A percentile compares a stretch with the other conserved stretches of the same genome.
phyloP scores from a whole-genome alignment of 1,140 invertebrate species.

The Drosophila kohkoa region DNA sequence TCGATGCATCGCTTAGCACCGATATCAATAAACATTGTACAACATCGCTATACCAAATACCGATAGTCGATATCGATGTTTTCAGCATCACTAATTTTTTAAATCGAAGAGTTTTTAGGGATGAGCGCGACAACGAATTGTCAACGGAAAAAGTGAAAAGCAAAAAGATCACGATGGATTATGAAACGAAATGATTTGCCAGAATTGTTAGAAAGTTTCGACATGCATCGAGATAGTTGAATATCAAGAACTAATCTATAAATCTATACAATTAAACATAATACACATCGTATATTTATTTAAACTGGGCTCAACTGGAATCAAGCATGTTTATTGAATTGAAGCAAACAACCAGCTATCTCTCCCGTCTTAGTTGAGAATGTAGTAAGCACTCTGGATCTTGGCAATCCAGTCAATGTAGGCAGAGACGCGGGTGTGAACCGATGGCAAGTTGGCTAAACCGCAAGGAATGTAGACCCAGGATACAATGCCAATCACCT shows the following conservation, averaged over 20 bases:
- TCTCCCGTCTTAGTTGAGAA: conserved; percentile 53
- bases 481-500: conserved; percentile 89
- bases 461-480: conserved; percentile 91
- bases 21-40: too few species aligned
- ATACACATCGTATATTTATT: background rate
- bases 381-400: conserved; percentile 67
- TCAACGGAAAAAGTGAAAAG: too few species aligned
- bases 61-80: too few species aligned
- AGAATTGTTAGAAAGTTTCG: too few species aligned
- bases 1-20: background rate
- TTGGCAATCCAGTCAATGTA: conserved; percentile 85
- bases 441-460: conserved; percentile 87
- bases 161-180: too few species aligned
- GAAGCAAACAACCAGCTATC: background rate
- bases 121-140: too few species aligned
- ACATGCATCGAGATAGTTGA: too few species aligned
- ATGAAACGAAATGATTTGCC: too few species aligned
- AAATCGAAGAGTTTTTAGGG: too few species aligned
- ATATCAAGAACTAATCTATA: too few species aligned
- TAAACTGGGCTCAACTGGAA: conserved; percentile 11
- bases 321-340: conserved; percentile 27
- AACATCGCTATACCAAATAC: too few species aligned
- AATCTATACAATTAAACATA: background rate
- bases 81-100: too few species aligned
- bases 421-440: conserved; percentile 89